These are phyloP conservation scores for Otus sunia DNA, from an alignment of 2,113 vertebrate genomes.

Conservation along the genomic window DNA sequence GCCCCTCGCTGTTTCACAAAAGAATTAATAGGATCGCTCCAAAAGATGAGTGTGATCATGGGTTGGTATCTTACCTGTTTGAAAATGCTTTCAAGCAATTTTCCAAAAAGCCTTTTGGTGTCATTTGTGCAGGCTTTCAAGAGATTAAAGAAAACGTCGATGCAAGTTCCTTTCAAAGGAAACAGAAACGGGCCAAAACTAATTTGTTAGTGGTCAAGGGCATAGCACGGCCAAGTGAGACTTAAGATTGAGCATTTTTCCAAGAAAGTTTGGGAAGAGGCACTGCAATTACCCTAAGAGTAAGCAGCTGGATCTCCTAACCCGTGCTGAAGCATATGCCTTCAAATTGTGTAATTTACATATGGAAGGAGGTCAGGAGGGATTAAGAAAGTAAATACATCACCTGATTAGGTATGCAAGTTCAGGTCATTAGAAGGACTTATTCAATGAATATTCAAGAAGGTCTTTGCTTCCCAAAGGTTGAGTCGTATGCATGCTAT, in stretches of 20 bases:
- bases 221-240: background rate
- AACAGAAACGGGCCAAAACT: background rate
- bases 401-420: background rate
- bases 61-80: background rate
- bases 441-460: background rate
- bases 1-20: background rate
- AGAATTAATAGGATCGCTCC: background rate
- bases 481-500: background rate
- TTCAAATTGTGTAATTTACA: background rate
- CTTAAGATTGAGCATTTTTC: background rate
- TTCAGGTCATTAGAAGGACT: background rate
- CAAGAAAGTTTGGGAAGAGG: background rate
- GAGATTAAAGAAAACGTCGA: background rate
- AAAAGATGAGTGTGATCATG: background rate
- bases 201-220: background rate
- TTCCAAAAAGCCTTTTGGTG: background rate
- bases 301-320: background rate
- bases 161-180: background rate
- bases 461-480: background rate
- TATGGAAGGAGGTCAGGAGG: background rate
- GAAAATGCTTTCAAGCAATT: background rate
- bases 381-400: slow-evolving; percentile 3
- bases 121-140: background rate
- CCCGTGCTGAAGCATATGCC: background rate
- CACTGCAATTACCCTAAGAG: background rate